phyloP scores from a whole-genome alignment of 2,888 invertebrate species.

The Nesidiocoris tenuis region DNA sequence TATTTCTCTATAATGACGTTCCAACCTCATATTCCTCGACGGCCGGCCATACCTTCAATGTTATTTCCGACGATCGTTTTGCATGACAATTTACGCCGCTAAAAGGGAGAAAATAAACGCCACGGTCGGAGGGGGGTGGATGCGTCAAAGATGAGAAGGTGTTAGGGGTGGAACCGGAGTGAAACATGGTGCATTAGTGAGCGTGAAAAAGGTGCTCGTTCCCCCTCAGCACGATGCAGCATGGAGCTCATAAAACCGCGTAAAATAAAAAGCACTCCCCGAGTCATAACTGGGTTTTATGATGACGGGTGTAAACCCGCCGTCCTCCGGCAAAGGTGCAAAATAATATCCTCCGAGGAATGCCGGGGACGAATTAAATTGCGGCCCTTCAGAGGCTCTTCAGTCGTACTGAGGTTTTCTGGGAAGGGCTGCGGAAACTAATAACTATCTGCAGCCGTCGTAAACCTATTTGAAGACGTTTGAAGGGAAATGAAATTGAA shows the following conservation, averaged over 20 bases:
- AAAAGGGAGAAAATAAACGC: not conserved
- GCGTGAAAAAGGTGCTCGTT: not conserved
- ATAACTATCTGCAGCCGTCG: not conserved
- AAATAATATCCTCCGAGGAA: constrained; percentile 4
- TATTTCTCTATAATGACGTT: constrained; percentile 14
- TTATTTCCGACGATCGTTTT: not conserved
- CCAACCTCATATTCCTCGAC: not conserved
- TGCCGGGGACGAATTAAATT: not conserved
- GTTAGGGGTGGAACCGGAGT: not conserved
- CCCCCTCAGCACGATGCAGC: not conserved
- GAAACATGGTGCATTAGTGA: constrained; percentile 8
- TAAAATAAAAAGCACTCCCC: constrained; percentile 28
- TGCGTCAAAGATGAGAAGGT: not conserved
- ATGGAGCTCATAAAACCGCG: not conserved
- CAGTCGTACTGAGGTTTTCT: not conserved
- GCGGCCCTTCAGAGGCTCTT: not conserved
- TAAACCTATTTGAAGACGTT: not conserved
- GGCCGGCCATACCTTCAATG: not conserved
- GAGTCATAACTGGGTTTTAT: constrained; percentile 17
- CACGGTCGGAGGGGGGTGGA: not conserved
- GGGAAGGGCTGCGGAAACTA: not conserved
- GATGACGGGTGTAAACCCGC: constrained; percentile 1
- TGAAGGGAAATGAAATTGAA: not conserved
- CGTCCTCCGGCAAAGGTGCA: not conserved
- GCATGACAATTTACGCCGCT: constrained; percentile 12